phyloP scores from a whole-genome alignment of 23 tunicate species.

The Ascidia mentula region DNA sequence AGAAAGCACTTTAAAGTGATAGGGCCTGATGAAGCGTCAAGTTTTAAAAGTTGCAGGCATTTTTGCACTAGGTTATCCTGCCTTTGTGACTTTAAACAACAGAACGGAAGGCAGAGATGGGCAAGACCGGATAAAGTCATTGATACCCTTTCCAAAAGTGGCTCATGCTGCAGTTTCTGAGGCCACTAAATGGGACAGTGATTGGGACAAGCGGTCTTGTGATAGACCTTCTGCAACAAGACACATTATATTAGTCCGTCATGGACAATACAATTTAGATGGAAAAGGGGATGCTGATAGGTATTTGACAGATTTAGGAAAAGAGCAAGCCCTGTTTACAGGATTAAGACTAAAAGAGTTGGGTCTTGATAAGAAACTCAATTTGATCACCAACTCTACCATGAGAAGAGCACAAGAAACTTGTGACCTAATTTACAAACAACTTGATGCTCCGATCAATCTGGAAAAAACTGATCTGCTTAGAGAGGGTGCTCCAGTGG shows the following conservation, averaged over 20 bases:
- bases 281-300: slow-evolving; percentile 48
- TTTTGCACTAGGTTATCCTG: not conserved
- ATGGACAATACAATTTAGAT: slow-evolving; percentile 77
- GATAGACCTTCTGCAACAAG: slow-evolving; percentile 68
- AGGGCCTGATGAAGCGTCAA: not conserved
- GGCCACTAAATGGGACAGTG: slow-evolving; percentile 52
- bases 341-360: slow-evolving; percentile 61
- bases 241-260: slow-evolving; percentile 73
- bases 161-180: slow-evolving; percentile 16
- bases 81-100: not conserved
- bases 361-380: slow-evolving; percentile 42
- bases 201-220: slow-evolving; percentile 75
- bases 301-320: slow-evolving; percentile 62
- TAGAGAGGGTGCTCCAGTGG: slow-evolving; percentile 88
- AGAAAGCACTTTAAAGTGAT: too few relatives aligned
- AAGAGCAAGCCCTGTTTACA: slow-evolving; percentile 71
- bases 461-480: slow-evolving; percentile 49
- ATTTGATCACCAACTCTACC: slow-evolving; percentile 40
- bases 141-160: not conserved
- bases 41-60: not conserved
- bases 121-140: not conserved
- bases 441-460: slow-evolving; percentile 18
- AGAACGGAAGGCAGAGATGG: not conserved
- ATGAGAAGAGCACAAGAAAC: slow-evolving; percentile 89
- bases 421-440: slow-evolving; percentile 51